Evolutionary conservation across 2,888 invertebrate genomes (phyloP), one percentile per base, ranked within the genome.

Genomic region (Gandaritis pyraliata): DNA sequence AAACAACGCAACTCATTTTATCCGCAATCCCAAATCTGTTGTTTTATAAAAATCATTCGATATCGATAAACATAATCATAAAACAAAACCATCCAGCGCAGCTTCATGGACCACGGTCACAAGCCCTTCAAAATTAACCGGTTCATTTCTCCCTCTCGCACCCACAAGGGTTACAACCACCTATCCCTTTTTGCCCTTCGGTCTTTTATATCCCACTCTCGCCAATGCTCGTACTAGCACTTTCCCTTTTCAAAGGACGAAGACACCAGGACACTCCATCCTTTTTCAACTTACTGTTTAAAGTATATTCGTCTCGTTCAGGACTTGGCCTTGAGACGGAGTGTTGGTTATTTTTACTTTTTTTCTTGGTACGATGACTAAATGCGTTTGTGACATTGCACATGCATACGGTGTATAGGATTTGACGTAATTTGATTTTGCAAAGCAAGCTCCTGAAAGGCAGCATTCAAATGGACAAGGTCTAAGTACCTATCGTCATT

Each of bases 171-270:
- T 30, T 15, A 47, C 66, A 38, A 78, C 73, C 72, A 67, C 36
- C 77, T 65, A 48, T 87, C 89, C 72, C 81, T 61, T 58, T 86
- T 78, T 77, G 76, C 84, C 88, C 86, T 86, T 86, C 85, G 87
- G 85, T 74, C 78, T 90, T 88, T 88, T 90, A 89, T 85, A 87
- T 91, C 91, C 90, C 91, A 90, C 91, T 90, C 91, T 90, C 86
- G 80, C 91, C 84, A 81, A 78, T 79, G 85, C 80, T 78, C 70
- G 76, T 79, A 85, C 82, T 86, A 88, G 86, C 90, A 92, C 92
- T 91, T 92, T 92, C 92, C 92, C 90, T 92, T 91, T 92, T 90
- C 81, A 91, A 91, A 90, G 90, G 90, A 90, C 91, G 92, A 91
- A 91, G 90, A 88, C 88, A 85, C 85, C 75, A 71, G 67, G 54